Percentiles rank a stretch among this genome's conserved stretches.
Evolutionary conservation across 2,113 vertebrate genomes (phyloP).

Genomic region (Hippoglossus stenolepis): DNA sequence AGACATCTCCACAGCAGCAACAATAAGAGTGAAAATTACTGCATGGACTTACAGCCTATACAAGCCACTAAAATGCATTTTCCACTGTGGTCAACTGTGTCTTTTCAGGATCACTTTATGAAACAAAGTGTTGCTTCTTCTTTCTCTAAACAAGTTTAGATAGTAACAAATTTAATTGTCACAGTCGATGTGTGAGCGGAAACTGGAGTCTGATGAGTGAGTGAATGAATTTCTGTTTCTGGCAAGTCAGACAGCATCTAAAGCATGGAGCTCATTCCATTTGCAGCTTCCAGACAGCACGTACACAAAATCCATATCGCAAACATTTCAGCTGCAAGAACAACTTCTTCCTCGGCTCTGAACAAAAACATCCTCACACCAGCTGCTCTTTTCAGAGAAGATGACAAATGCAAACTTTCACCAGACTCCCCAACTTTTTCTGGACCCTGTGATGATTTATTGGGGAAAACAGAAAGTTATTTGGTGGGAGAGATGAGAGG

Average conservation of each 20-base stretch:
- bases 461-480: conserved; percentile 34
- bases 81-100: not conserved
- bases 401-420: conserved; percentile 46
- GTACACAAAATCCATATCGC: conserved; percentile 59
- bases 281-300: conserved; percentile 51
- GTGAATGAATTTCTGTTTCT: conserved; percentile 20
- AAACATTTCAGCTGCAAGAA: conserved; percentile 53
- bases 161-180: conserved; percentile 34
- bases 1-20: not conserved
- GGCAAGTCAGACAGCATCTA: conserved; percentile 42
- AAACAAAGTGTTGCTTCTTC: conserved; percentile 5
- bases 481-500: conserved; percentile 46
- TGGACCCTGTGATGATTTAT: conserved; percentile 49
- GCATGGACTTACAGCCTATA: not conserved
- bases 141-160: conserved; percentile 16
- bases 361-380: conserved; percentile 44
- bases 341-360: conserved; percentile 32
- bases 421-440: conserved; percentile 32
- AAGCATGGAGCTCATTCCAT: conserved; percentile 27
- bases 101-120: not conserved
- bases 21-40: not conserved
- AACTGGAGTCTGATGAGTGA: conserved; percentile 24
- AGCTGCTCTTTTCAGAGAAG: conserved; percentile 35
- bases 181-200: conserved; percentile 9
- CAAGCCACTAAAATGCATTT: not conserved